phyloP scores from a whole-genome alignment of 1,140 invertebrate species.

The Drosophila bifasciata region DNA sequence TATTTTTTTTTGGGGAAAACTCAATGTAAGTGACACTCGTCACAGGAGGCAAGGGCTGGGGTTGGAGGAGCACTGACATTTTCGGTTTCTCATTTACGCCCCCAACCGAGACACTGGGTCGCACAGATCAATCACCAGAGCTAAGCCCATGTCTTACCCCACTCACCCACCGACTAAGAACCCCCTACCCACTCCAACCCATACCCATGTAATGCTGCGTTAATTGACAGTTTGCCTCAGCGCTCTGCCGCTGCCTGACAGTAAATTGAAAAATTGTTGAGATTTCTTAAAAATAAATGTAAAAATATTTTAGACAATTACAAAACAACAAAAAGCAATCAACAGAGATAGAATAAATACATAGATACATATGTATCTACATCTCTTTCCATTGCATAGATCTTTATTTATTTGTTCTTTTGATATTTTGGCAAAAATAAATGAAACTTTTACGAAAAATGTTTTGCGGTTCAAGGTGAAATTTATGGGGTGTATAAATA shows the following conservation, averaged over 20 bases:
- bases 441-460: constrained; percentile 59
- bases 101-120: constrained; percentile 45
- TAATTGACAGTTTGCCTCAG: constrained; percentile 69
- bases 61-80: constrained; percentile 21
- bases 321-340: constrained; percentile 50
- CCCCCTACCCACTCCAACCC: constrained; percentile 10
- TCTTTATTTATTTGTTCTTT: constrained; percentile 60
- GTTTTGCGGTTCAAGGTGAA: constrained; percentile 69
- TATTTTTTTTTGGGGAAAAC: constrained; percentile 51
- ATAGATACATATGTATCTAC: neutral
- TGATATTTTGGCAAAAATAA: constrained; percentile 50
- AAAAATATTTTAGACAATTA: constrained; percentile 54
- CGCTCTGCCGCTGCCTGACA: constrained; percentile 54
- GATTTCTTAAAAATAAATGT: constrained; percentile 55
- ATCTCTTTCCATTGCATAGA: constrained; percentile 10
- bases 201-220: constrained; percentile 47
- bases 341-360: constrained; percentile 14
- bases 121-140: constrained; percentile 48
- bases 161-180: neutral
- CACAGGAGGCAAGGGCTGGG: constrained; percentile 4
- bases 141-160: constrained; percentile 33
- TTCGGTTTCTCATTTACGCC: constrained; percentile 48
- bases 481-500: constrained; percentile 48
- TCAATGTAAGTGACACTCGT: constrained; percentile 74
- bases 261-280: constrained; percentile 79